phyloP scores from a whole-genome alignment of 2,797 vertebrate genomes.

The Gymnopithys bicolor region DNA sequence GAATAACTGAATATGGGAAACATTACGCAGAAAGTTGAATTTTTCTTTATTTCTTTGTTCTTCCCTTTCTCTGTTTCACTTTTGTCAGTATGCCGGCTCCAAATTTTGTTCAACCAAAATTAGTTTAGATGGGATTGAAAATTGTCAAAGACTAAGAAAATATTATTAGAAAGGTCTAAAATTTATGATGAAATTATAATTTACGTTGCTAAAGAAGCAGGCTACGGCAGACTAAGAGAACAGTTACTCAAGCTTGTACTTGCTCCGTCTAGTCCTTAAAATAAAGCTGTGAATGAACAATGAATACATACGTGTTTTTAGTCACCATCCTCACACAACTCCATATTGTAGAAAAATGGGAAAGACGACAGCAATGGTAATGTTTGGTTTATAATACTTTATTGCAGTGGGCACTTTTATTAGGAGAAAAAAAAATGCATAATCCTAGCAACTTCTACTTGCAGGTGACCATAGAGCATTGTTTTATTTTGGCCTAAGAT shows the following conservation, averaged over 20 bases:
- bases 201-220: background rate
- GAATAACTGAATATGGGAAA: constrained; percentile 4
- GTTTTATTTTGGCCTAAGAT: constrained; percentile 78
- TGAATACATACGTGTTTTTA: background rate
- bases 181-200: background rate
- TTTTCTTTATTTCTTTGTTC: background rate
- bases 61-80: background rate
- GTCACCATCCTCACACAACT: background rate
- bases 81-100: background rate
- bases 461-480: constrained; percentile 88
- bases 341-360: background rate
- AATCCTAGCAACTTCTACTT: constrained; percentile 90
- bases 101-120: background rate
- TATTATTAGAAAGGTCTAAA: background rate
- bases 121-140: background rate
- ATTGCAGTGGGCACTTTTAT: constrained; percentile 90
- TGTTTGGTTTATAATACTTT: constrained; percentile 73
- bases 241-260: background rate
- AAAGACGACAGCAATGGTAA: background rate
- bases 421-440: constrained; percentile 85
- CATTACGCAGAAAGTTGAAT: background rate
- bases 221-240: background rate
- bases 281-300: constrained; percentile 61
- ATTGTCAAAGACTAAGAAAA: background rate
- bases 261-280: constrained; percentile 7